Base-by-base conservation (phyloP, 2,888 invertebrate genomes). In the Pollenia griseotomentosa region DNA sequence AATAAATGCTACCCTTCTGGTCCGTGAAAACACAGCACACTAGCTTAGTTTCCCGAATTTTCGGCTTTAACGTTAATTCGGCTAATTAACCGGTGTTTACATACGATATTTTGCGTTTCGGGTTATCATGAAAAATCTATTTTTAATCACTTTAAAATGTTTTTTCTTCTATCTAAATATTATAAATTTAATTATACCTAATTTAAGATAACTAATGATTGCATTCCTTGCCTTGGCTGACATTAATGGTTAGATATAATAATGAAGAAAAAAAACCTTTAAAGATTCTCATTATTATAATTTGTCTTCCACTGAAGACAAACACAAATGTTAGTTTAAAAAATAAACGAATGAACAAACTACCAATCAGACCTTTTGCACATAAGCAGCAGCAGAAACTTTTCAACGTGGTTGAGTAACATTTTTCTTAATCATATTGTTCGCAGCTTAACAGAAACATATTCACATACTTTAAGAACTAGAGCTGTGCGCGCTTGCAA, bases 291-390 rank as follows among this genome's bases (percentile, higher is more conserved):
- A 33, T 9, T 65, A 57, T 57, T 63, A 51, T 46, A 65, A 63
- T 73, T 73, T 73, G 65, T 61, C 70, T 61, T 33, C 33, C 33
- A 33, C 14, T 19, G 55, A 57, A 66, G 53, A 61, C 53, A 83
- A 68, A 75, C 40, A 82, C 16, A 75, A 61, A 74, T 51, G 68
- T 57, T 57, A 53, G 82, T 61, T 81, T n/a, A 14, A 74, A 44
- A 74, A 66, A 59, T 51, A 71, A 23, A 59, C 55, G 42, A 55
- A 68, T 44, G 16, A 51, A 2, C 23, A 68, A 55, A 19, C 16
- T 0, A 16, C 46, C 16, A 55, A 55, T 16, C 77, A 59, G 19
- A 33, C 33, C 33, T 33, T 33, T 6, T 33, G 33, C 42, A 51
- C 19, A 61, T 8, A 57, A 57, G 57, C 23, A 57, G 14, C 68